Conservation (phyloP, 2,113 vertebrate species). For the Tyrannus savana region DNA sequence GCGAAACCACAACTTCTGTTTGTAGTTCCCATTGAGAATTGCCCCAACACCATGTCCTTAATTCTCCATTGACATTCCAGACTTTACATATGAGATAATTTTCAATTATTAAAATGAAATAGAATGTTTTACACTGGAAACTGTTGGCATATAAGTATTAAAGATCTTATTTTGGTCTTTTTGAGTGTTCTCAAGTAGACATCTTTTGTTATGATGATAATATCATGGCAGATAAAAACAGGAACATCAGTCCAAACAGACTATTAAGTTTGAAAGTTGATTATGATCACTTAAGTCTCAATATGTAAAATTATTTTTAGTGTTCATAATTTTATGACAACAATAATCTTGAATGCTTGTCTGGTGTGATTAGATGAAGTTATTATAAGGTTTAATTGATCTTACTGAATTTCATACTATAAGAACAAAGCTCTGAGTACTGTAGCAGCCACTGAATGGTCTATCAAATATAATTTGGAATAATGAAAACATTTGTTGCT, state of each 20-base stretch:
- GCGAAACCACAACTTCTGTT: not conserved
- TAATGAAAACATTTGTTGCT: not conserved
- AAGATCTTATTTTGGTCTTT: not conserved
- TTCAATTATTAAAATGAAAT: not conserved
- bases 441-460: not conserved
- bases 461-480: not conserved
- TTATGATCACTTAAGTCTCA: constrained; percentile 32
- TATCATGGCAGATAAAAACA: not conserved
- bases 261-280: not conserved
- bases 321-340: not conserved
- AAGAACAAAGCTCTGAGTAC: not conserved
- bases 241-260: not conserved
- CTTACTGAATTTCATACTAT: not conserved
- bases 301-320: constrained; percentile 6
- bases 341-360: not conserved
- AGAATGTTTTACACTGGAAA: not conserved
- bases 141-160: not conserved
- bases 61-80: not conserved
- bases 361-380: not conserved
- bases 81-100: not conserved
- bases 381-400: constrained; percentile 4
- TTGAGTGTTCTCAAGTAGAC: not conserved
- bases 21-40: not conserved
- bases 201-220: not conserved
- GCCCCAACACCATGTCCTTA: not conserved